These are phyloP conservation scores for Sebastes minor DNA, from an alignment of 2,797 vertebrate genomes.

Conservation along the genomic window DNA sequence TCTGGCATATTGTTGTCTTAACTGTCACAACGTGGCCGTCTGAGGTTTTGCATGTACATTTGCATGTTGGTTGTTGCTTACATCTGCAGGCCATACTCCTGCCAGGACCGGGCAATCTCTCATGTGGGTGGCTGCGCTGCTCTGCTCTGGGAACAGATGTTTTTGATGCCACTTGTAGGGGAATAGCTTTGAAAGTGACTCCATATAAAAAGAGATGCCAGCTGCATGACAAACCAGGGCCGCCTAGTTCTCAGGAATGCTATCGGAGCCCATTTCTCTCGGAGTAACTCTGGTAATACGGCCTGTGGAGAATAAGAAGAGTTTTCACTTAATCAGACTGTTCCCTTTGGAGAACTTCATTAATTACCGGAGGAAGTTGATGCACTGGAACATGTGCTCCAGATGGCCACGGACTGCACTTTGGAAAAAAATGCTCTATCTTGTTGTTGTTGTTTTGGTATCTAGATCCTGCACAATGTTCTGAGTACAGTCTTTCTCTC, in stretches of 20 bases:
- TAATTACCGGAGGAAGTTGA: conserved; percentile 75
- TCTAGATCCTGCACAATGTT: not conserved
- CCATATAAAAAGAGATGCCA: conserved; percentile 68
- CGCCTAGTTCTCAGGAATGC: conserved; percentile 63
- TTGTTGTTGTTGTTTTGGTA: conserved; percentile 28
- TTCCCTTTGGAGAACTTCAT: conserved; percentile 72
- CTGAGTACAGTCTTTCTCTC: not conserved
- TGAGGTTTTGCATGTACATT: conserved; percentile 59
- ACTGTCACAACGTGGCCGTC: conserved; percentile 54
- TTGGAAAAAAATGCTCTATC: not conserved
- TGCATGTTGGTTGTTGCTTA: conserved; percentile 61
- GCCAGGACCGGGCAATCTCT: conserved; percentile 49
- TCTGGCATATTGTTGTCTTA: conserved; percentile 51
- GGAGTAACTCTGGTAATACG: conserved; percentile 26
- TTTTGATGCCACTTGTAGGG: conserved; percentile 76
- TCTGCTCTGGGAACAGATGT: conserved; percentile 73
- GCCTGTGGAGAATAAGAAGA: conserved; percentile 70
- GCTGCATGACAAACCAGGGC: conserved; percentile 69
- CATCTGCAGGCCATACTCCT: conserved; percentile 72
- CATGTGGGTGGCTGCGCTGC: conserved; percentile 57
- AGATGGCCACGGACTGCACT: conserved; percentile 55
- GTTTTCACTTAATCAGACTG: conserved; percentile 74
- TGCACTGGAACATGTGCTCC: conserved; percentile 54
- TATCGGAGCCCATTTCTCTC: conserved; percentile 41
- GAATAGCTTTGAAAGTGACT: conserved; percentile 74